Base-by-base conservation (phyloP, 64 coral and sea anemone genomes). In the Porites australiensis region DNA sequence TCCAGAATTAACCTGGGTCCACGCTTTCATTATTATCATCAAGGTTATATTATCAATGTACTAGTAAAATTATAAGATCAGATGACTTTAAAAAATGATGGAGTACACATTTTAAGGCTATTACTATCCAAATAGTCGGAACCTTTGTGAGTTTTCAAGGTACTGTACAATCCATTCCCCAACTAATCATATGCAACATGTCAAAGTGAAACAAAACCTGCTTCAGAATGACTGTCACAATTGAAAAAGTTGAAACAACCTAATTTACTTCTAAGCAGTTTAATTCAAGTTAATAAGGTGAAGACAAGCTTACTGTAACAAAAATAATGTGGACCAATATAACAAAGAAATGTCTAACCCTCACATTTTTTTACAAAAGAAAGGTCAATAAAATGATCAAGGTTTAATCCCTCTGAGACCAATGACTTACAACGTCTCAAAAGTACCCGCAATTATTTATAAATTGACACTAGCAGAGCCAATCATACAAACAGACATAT, bases 391-490 rank as follows among this genome's bases (percentile, higher is more conserved):
- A 84, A 84, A 84, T 83, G 79, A 65, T 65, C 59, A 19, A 9
- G 13, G 49, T 68, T 84, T 84, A 84, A 84, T 84, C 81, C 81
- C 12, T 52, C 64, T 14, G 18, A 84, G 45, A n/a, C 81, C 81
- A 84, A 84, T 84, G 81, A 69, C 61, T 84, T 61, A 67, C 64
- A 51, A 50, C 68, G 86, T 88, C 86, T 88, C 27, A 48, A 74
- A 75, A 70, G 4, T 75, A 53, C 61, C 86, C 45, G 51, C 86
- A 77, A 75, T 88, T 88, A 88, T 88, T 88, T 88, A 88, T 88
- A 73, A 88, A 88, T 77, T 88, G 86, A 75, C 86, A 88, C 58
- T 45, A 21, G 2, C 70, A 61, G 37, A 88, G 70, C 86, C 86
- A 88, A 88, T 88, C 86, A 88, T 51, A 72, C 86, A 20, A 75